Evolutionary conservation across 2,797 vertebrate species (phyloP).

Genomic region (Neosalanx taihuensis): DNA sequence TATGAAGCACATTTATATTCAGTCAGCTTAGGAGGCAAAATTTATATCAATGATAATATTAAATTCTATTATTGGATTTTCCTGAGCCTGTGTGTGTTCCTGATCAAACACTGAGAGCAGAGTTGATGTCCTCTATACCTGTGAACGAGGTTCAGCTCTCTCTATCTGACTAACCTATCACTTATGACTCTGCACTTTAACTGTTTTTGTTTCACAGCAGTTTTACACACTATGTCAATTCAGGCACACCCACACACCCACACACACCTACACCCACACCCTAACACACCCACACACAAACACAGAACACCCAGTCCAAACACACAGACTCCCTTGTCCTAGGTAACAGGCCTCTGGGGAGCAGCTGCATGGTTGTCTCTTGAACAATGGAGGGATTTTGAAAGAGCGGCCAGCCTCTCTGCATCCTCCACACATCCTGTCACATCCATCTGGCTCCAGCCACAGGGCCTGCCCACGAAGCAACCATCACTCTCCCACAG

Average conservation of each 20-base stretch:
- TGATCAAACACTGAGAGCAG: constrained; percentile 6
- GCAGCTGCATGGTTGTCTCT: constrained; percentile 26
- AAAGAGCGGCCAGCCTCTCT: constrained; percentile 56
- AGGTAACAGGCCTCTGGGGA: not conserved
- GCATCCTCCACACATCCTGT: constrained; percentile 49
- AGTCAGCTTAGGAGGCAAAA: not conserved
- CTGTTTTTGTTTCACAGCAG: not conserved
- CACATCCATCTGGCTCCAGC: constrained; percentile 55
- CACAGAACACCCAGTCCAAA: not conserved
- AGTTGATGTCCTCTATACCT: not conserved
- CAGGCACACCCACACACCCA: not conserved
- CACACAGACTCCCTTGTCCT: not conserved
- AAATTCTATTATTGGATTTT: constrained; percentile 10
- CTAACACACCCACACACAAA: not conserved
- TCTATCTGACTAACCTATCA: not conserved
- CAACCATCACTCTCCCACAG: constrained; percentile 36
- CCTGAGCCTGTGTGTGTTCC: not conserved
- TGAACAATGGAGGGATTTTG: constrained; percentile 51
- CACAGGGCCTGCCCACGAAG: constrained; percentile 49
- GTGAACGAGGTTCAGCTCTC: not conserved
- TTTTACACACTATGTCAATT: not conserved
- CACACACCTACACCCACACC: not conserved
- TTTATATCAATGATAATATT: not conserved
- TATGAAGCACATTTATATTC: not conserved
- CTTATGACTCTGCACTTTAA: not conserved